Base-by-base conservation (phyloP, 2,113 vertebrate genomes). In the Leptobrachium ailaonicum region DNA sequence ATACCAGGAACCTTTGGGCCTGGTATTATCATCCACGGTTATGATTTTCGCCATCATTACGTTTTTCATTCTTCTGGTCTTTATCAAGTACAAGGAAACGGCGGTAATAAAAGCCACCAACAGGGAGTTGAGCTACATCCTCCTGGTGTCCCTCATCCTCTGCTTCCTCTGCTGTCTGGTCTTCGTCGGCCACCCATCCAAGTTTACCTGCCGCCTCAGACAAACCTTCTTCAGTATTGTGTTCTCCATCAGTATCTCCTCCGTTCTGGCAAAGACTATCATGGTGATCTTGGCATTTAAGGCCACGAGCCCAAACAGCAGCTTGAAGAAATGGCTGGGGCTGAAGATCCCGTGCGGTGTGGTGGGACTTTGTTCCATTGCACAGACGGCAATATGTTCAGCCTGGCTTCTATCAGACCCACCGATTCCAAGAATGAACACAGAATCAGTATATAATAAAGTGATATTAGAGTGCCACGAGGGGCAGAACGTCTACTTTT, bases 51-150 rank as follows among this genome's bases (percentile, higher is more conserved):
- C 75, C 9, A 42, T 73, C 82, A 40, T 89, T 6, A 54, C 86
- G 53, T 11, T 82, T 68, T 11, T 72, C n/a, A 70, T 85, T 56
- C 73, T 82, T n/a, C 13, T 75, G n/a, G 66, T 89, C 71, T 88
- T 88, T 72, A 68, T 85, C n/a, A 1, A 82, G n/a, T 82, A 87
- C 71, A 74, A 50, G 66, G 69, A 87, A 2, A 87, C 82, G 4
- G 84, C 84, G 0, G 79, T 88, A 0, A 2, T 87, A 2, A 45
- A 7, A n/a, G 82, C 82, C 63, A 86, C 77, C 63, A 87, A 89
- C 64, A 12, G 2, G 41, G 82, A 81, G 42, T 79, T 87, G 50
- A 86, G 83, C 40, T 82, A 85, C 82, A 53, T 89, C 73, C 76
- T 86, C n/a, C 82, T 86, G 44, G 41, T 62, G 44, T 72, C 77